Percentiles rank a stretch among this genome's conserved stretches.
Conservation (phyloP, 2,888 invertebrate species). For the Sthenelais limicola region DNA sequence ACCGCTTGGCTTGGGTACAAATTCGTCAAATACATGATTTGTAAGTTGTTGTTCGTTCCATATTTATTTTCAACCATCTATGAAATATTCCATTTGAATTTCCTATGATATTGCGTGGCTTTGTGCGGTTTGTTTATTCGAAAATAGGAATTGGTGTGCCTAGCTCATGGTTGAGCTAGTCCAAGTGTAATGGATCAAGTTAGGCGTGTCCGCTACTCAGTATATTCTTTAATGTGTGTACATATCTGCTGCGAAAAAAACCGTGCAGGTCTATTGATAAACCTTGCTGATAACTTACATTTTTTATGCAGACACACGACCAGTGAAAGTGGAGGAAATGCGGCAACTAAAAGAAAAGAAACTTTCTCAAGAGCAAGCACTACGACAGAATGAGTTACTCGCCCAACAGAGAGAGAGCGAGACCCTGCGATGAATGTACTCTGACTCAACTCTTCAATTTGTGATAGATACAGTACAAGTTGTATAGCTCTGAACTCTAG, state of each 20-base stretch:
- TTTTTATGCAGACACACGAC: constrained; percentile 23
- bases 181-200: too few species aligned
- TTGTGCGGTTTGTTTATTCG: too few species aligned
- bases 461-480: too few species aligned
- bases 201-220: too few species aligned
- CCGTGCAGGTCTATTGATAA: too few species aligned
- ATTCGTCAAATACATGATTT: constrained; percentile 31
- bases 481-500: too few species aligned
- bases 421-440: constrained; percentile 10
- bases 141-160: not conserved
- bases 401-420: constrained; percentile 26
- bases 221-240: too few species aligned
- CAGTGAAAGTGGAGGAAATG: not conserved
- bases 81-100: too few species aligned
- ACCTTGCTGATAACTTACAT: not conserved
- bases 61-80: too few species aligned
- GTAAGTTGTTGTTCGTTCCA: constrained; percentile 21
- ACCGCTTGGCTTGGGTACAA: constrained; percentile 30
- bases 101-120: too few species aligned
- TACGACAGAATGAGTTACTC: constrained; percentile 2
- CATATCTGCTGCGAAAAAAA: too few species aligned
- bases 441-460: too few species aligned
- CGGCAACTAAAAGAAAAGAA: constrained; percentile 13
- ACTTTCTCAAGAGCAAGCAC: constrained; percentile 9
- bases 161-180: not conserved